Conservation (phyloP, 2,888 invertebrate species). For the Hirtodrosophila alboralis region DNA sequence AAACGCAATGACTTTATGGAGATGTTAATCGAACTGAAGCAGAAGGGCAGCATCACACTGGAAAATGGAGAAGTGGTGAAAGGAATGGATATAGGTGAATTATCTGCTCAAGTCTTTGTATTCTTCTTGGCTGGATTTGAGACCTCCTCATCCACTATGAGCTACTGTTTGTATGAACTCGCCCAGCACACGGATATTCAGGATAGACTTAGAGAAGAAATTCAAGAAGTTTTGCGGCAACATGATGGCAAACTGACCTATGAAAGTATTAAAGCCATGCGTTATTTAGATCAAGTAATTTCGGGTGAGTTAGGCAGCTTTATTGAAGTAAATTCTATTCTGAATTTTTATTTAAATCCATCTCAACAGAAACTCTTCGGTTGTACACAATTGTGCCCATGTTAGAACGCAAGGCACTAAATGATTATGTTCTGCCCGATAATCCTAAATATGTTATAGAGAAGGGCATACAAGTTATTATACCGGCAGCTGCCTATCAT, state of each 20-base stretch:
- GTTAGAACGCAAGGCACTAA: constrained; percentile 85
- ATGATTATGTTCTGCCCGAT: constrained; percentile 85
- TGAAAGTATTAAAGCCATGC: constrained; percentile 81
- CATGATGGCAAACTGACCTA: constrained; percentile 83
- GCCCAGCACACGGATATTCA: constrained; percentile 84
- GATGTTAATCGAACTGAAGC: constrained; percentile 83
- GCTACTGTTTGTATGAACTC: constrained; percentile 85
- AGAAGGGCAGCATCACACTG: constrained; percentile 58
- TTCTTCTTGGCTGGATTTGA: constrained; percentile 86
- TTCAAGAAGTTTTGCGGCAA: constrained; percentile 80
- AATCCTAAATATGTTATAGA: constrained; percentile 85
- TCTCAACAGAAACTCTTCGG: constrained; percentile 85
- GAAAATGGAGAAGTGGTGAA: constrained; percentile 71
- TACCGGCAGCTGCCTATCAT: constrained; percentile 85
- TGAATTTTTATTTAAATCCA: not conserved
- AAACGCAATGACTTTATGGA: constrained; percentile 85
- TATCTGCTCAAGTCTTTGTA: constrained; percentile 85
- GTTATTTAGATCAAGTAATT: constrained; percentile 84
- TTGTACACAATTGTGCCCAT: constrained; percentile 85
- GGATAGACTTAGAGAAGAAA: constrained; percentile 83
- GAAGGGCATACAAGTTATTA: constrained; percentile 71
- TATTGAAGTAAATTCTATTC: not conserved
- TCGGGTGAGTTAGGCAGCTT: constrained; percentile 77
- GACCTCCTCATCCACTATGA: constrained; percentile 85
- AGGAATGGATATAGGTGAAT: constrained; percentile 81